Percentiles rank a stretch among this genome's conserved stretches.
Evolutionary conservation across 2,113 vertebrate species (phyloP).

Genomic region (Pedionomus torquatus): DNA sequence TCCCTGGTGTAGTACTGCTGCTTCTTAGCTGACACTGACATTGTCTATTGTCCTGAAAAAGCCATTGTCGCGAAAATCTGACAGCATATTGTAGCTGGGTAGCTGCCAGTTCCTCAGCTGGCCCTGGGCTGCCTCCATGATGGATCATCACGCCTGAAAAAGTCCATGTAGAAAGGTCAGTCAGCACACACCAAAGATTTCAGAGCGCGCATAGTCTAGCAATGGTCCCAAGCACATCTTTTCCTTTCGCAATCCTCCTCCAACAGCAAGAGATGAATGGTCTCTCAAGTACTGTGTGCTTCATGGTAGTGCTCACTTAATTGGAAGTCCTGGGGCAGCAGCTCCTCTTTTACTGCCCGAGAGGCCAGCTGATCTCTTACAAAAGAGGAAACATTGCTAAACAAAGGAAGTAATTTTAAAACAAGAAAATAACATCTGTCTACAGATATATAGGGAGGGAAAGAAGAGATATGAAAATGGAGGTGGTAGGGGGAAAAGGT

Average conservation of each 20-base stretch:
- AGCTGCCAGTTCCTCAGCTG: neutral
- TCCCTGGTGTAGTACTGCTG: neutral
- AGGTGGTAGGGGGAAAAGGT: neutral
- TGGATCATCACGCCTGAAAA: neutral
- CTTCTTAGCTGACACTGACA: neutral
- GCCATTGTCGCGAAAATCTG: neutral
- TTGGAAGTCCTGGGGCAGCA: neutral
- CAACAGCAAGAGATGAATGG: neutral
- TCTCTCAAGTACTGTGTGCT: slow-evolving; percentile 13
- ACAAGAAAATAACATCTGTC: slow-evolving; percentile 47
- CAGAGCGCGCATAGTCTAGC: neutral
- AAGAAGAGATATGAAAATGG: slow-evolving; percentile 6
- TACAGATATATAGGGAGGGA: neutral
- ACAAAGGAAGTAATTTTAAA: slow-evolving; percentile 42
- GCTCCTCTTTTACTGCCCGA: slow-evolving; percentile 17
- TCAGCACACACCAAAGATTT: neutral
- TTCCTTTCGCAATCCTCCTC: neutral
- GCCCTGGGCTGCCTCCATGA: neutral
- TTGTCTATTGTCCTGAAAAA: neutral
- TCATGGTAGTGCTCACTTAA: neutral
- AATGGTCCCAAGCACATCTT: neutral
- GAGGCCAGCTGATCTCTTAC: slow-evolving; percentile 25
- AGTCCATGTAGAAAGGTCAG: neutral
- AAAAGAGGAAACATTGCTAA: slow-evolving; percentile 29
- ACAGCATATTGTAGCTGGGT: neutral